Base-by-base conservation (phyloP, 1,140 invertebrate species). In the Cotesia glomerata region DNA sequence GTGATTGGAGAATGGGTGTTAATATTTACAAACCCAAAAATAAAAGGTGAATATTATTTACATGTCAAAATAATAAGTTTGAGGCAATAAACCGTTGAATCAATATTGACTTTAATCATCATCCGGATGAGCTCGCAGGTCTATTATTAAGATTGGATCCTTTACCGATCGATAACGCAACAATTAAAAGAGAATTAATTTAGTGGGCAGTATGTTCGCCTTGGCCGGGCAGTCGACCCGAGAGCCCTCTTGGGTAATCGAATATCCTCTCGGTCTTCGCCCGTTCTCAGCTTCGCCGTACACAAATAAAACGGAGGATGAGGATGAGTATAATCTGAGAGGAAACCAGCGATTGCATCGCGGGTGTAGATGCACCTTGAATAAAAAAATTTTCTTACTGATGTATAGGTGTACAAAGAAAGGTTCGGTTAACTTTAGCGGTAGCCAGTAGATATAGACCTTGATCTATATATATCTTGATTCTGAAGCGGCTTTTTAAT, bases 211-310 rank as follows among this genome's bases (percentile, higher is more conserved):
- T 39, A 62, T 14, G 16, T 39, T 11, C 5, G 4, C 26, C 26
- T 32, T 59, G 35, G 11, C 5, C 16, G 52, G 13, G 5, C 13
- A 54, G n/a, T 14, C 16, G 14, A 58, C 39, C 8, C 36, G 18
- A 56, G 35, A 45, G 39, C 39, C 58, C 64, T 56, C 7, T 59
- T 34, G 64, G 71, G 65, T 72, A 72, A 72, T 72, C 71, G 71
- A 72, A 72, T 72, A 64, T 72, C 35, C 36, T 54, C 58, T 36
- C 63, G 13, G 35, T 35, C 56, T 51, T 13, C 51, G 26, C 66
- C 77, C 76, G 77, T 72, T 79, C 70, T 75, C 75, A 61, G 16
- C 58, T 66, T 52, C 34, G 59, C 62, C 65, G 64, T 51, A 45
- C 11, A 45, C 39, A 45, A 45, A 45, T 45, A 11, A 45, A 7